Base-by-base conservation (phyloP, 2,888 invertebrate genomes). In the Eupeodes luniger region DNA sequence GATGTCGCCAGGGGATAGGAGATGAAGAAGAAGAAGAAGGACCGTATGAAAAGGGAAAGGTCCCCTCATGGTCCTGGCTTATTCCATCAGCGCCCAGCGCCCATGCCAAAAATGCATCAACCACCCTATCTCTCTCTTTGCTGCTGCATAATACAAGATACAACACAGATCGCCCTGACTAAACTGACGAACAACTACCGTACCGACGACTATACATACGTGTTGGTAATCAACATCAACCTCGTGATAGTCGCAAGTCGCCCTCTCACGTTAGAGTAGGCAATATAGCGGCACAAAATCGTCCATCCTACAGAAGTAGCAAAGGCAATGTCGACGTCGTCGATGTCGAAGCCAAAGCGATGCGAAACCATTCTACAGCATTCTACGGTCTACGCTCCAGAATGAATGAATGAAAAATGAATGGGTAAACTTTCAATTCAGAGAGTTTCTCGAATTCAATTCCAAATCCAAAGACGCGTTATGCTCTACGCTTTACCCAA, bases 11-110 rank as follows among this genome's bases (percentile, higher is more conserved):
- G 70, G 36, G 75, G 19, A 64, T 36, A 79, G 47, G 67, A 70
- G 70, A 19, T 51, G 44, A 40, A 70, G 47, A 72, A 70, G 70
- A 19, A 59, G 44, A 51, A 70, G 75, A 78, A 88, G 40, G 40
- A 66, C 64, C 51, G 19, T 62, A 85, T 70, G 64, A 88, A 85
- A 85, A 85, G 81, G 88, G 81, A 88, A 85, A 81, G 85, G 74
- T 78, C 81, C 78, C 85, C 88, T 81, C n/a, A 53, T 27, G 4
- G 62, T 67, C 55, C 81, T 70, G 36, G 59, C 55, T 61, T 75
- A 76, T 64, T 75, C 55, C 59, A 80, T 64, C 64, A 74, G 62
- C 44, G 19, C 64, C 51, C 64, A 74, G 61, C 44, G 75, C 64
- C 74, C 88, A 64, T 70, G 69, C 78, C 64, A 75, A 85, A 84